Evolutionary conservation across 2,797 vertebrate genomes (phyloP).

Genomic region (Loris lydekkerianus): DNA sequence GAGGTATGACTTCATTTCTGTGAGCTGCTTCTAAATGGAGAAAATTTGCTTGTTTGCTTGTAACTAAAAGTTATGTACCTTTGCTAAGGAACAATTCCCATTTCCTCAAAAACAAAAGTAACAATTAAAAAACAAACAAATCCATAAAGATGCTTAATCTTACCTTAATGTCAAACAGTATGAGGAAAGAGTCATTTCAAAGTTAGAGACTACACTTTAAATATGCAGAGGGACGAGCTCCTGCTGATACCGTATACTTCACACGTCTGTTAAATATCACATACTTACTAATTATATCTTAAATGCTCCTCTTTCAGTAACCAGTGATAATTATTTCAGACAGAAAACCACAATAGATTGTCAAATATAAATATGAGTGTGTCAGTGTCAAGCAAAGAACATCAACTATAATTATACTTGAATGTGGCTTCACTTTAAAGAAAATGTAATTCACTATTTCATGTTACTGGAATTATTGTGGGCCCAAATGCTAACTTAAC

Average conservation of each 20-base stretch:
- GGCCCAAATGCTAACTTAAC: constrained; percentile 67
- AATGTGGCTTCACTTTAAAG: constrained; percentile 66
- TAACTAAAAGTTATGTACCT: background rate
- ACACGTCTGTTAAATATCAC: constrained; percentile 17
- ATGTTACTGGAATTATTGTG: constrained; percentile 64
- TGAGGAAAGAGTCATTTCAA: background rate
- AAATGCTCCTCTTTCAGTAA: constrained; percentile 57
- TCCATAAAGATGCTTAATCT: background rate
- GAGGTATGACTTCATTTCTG: background rate
- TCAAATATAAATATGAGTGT: constrained; percentile 46
- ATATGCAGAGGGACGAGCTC: background rate
- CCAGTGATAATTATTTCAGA: constrained; percentile 66
- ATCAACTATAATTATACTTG: constrained; percentile 63
- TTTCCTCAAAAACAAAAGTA: constrained; percentile 56
- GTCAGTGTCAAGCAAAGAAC: constrained; percentile 50
- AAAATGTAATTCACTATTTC: constrained; percentile 61
- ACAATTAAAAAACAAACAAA: background rate
- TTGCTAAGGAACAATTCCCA: background rate
- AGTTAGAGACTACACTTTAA: constrained; percentile 6
- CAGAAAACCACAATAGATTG: constrained; percentile 55
- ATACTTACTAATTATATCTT: constrained; percentile 65
- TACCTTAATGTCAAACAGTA: background rate
- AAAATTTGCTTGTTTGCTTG: background rate
- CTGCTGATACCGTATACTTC: background rate
- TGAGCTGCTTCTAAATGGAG: constrained; percentile 2